Evolutionary conservation across 2,888 invertebrate species (phyloP).

Genomic region (Coenonympha glycerion): DNA sequence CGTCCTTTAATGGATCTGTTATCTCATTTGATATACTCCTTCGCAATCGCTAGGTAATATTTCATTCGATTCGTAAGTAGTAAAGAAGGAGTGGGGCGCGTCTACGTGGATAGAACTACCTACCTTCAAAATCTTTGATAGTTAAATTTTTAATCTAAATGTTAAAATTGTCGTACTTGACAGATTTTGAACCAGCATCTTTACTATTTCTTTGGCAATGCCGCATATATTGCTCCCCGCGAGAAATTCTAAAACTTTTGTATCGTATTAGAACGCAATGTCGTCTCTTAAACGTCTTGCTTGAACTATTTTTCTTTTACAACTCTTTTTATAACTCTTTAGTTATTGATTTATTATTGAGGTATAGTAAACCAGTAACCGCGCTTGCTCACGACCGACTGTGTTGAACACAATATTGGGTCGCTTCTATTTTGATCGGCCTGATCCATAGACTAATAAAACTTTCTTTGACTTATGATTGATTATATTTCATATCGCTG

Average conservation of each 20-base stretch:
- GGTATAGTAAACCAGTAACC: constrained; percentile 18
- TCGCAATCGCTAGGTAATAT: too few species aligned
- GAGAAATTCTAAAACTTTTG: not conserved
- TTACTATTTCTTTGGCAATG: not conserved
- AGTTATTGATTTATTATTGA: constrained; percentile 46
- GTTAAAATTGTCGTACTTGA: not conserved
- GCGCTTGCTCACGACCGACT: constrained; percentile 9
- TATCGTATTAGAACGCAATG: not conserved
- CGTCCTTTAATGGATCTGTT: too few species aligned
- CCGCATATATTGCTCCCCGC: too few species aligned
- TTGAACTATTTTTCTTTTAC: not conserved
- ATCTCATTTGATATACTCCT: too few species aligned
- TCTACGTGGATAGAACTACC: too few species aligned
- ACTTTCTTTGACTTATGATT: constrained; percentile 10
- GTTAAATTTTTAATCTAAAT: too few species aligned
- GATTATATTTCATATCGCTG: not conserved
- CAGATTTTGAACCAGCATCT: not conserved
- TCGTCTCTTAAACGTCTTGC: not conserved
- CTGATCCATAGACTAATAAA: constrained; percentile 4
- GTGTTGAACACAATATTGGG: constrained; percentile 5
- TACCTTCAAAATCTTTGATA: too few species aligned
- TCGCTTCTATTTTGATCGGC: constrained; percentile 9
- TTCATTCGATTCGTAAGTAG: too few species aligned
- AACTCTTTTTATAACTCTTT: constrained; percentile 50
- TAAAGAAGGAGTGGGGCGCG: too few species aligned